phyloP scores from a whole-genome alignment of 2,113 vertebrate genomes.

The Lethenteron reissneri region DNA sequence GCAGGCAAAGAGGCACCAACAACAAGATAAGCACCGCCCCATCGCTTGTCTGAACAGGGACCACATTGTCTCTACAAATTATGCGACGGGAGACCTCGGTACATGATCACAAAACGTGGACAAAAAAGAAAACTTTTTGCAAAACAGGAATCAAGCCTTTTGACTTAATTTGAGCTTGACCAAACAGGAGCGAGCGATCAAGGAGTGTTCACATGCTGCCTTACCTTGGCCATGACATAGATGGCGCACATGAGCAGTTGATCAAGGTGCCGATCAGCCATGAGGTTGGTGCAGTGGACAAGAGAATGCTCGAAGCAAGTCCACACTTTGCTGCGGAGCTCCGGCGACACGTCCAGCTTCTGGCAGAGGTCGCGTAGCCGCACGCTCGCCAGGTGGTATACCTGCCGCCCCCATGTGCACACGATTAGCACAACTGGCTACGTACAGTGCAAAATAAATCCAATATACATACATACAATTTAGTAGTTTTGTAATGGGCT shows the following conservation, averaged over 20 bases:
- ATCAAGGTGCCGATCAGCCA: conserved; percentile 74
- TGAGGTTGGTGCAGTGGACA: conserved; percentile 56
- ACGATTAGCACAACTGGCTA: not conserved
- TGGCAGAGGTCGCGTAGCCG: conserved; percentile 65
- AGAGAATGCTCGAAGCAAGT: conserved; percentile 69
- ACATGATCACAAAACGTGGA: too few relatives aligned
- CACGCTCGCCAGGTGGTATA: conserved; percentile 81
- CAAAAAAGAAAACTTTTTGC: too few relatives aligned
- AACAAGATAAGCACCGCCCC: too few relatives aligned
- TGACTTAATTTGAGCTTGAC: too few relatives aligned
- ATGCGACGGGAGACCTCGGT: too few relatives aligned
- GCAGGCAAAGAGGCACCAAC: too few relatives aligned
- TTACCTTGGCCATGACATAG: conserved; percentile 72
- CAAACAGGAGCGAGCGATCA: too few relatives aligned
- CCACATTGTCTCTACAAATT: too few relatives aligned
- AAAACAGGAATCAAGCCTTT: too few relatives aligned
- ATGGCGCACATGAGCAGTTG: conserved; percentile 79
- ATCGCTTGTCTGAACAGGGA: too few relatives aligned
- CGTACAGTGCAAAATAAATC: not conserved
- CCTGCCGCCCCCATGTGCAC: conserved; percentile 22
- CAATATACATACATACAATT: not conserved
- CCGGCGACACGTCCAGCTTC: conserved; percentile 55
- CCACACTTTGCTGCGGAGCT: conserved; percentile 81
- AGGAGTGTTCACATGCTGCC: too few relatives aligned
- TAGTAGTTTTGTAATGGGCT: not conserved